Conservation (phyloP, 1,140 invertebrate genomes). For the Pogonomyrmex californicus region DNA sequence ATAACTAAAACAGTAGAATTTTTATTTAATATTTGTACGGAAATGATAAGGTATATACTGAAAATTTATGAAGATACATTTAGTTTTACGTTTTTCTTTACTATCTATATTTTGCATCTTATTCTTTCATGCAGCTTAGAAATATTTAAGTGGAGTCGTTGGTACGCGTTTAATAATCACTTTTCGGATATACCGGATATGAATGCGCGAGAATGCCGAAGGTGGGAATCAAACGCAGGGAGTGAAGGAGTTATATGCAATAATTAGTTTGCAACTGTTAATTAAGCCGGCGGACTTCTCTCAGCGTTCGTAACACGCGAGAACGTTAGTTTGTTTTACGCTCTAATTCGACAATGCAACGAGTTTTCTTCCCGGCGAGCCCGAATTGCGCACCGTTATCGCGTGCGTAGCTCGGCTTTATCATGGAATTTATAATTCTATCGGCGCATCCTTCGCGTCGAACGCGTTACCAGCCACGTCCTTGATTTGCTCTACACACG, state of each 20-base stretch:
- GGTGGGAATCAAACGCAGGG: constrained; percentile 36
- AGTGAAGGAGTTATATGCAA: constrained; percentile 35
- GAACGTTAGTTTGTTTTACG: constrained; percentile 37
- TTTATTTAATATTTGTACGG: not conserved
- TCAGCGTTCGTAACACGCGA: constrained; percentile 16
- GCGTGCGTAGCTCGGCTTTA: constrained; percentile 8
- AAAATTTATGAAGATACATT: not conserved
- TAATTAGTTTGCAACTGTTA: constrained; percentile 47
- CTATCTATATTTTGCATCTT: not conserved
- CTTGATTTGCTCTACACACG: not conserved
- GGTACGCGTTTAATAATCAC: constrained; percentile 7
- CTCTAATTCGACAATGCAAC: constrained; percentile 39
- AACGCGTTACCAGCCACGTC: not conserved
- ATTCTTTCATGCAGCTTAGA: not conserved
- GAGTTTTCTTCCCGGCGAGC: constrained; percentile 22
- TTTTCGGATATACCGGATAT: constrained; percentile 21
- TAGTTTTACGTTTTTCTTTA: not conserved
- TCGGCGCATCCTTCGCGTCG: not conserved
- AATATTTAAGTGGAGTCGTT: not conserved
- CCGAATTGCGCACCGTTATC: constrained; percentile 23
- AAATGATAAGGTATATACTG: not conserved
- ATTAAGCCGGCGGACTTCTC: constrained; percentile 28
- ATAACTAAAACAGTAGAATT: not conserved
- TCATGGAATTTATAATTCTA: constrained; percentile 31
- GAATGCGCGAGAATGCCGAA: constrained; percentile 48